Base-by-base conservation (phyloP, 2,888 invertebrate species). In the Hypsopygia costalis region DNA sequence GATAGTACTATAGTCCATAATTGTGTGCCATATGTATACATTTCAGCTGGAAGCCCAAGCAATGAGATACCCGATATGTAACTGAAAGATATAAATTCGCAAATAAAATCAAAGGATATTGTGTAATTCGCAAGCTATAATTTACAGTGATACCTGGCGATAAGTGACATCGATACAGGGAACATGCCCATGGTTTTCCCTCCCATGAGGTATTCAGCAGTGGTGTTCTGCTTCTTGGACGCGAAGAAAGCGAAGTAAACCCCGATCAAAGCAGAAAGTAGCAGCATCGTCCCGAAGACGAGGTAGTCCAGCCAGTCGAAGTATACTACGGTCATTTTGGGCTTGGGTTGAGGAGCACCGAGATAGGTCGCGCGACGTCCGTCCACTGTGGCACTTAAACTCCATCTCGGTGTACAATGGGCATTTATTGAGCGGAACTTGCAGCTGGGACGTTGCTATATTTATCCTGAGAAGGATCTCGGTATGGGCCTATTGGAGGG, bases 101-200 rank as follows among this genome's bases (percentile, higher is more conserved):
- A 7, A 20, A 42, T 41, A 11, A 5, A 39, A n/a, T 33, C 16
- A 16, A 4, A 4, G 3, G 20, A 1, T 12, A 25, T 1, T 1
- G 5, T 8, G 7, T 10, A 9, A 4, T 37, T 44, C 40, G 44
- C 40, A 35, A 41, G 36, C 34, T 7, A 11, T 27, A 11, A 11
- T 27, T 31, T 30, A 29, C 22, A 28, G 11, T n/a, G 22, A 78
- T 90, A 94, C 94, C 94, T 94, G 58, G 94, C 93, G 52, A 94
- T 93, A 43, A 94, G 77, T 8, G 94, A 94, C 93, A 94, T 93
- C 37, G 94, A 93, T 62, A 94, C 93, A 0, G 94, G 94, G 55
- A 94, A 92, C 55, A 94, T 91, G n/a, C 93, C 93, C 93, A 94
- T 94, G 6, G 91, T 92, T 62, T 93, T 93, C 11, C 94, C 93